Evolutionary conservation across 2,888 invertebrate genomes (phyloP), one percentile per base, ranked within the genome.

Genomic region (Ectobius pallidus): DNA sequence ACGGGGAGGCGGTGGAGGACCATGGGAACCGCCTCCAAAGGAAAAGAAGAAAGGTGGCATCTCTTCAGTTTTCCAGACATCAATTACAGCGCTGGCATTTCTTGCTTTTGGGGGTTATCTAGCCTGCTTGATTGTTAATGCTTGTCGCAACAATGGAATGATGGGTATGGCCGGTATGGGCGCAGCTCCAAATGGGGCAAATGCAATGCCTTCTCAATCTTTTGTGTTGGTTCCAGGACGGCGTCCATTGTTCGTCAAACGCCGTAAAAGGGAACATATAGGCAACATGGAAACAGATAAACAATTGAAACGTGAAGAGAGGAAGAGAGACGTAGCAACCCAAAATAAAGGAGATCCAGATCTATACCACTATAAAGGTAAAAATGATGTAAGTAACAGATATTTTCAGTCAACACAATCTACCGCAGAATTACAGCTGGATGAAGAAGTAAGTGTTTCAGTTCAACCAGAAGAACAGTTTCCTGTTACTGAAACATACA

Each of bases 81-180:
- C 93, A 0, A 87, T 94, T 11, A 93, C 94, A 0, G 89, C 92
- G 0, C 82, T 94, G 69, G 91, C 94, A 0, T 94, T 94, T 82
- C 82, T 94, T 7, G 94, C 94, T 0, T 95, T 95, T 78, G 94
- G 93, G 0, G 94, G 94, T 1, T 95, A 95, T 80, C 83, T 95
- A 22, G 81, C 94, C 1, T 92, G 93, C 78, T 83, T 94, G 62
- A 89, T 94, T 69, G 90, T 93, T 30, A 90, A 92, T 78, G 91
- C 92, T 0, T 87, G 93, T 69, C 90, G 89, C 79, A 86, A 88
- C 22, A 92, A 92, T 22, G 63, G 42, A 61, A 14, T 27, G 25
- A 44, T 34, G 6, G 30, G 32, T 20, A 52, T 18, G 39, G 27
- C 44, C 49, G 44, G 34, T 1, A 70, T 70, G 63, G 62, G 55